Evolutionary conservation across 2,888 invertebrate genomes (phyloP).

Genomic region (Metacarcinus magister): DNA sequence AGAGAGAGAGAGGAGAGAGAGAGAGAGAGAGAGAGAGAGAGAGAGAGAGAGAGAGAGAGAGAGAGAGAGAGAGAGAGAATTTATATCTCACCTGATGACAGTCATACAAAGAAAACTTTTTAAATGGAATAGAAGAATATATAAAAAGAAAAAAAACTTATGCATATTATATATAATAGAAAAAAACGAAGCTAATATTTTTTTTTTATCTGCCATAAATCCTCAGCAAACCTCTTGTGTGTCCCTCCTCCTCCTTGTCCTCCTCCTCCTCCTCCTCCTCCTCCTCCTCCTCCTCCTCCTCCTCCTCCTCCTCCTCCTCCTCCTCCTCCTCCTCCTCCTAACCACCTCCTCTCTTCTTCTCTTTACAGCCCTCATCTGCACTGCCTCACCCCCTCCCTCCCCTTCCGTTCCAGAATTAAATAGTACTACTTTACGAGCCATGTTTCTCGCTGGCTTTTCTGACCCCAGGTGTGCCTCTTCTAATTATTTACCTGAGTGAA

Average conservation of each 20-base stretch:
- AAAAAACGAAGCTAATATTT: background rate
- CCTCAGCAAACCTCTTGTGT: background rate
- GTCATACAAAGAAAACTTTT: no score
- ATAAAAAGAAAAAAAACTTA: background rate
- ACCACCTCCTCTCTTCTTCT: background rate
- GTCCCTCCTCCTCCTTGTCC: background rate
- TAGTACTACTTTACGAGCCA: constrained; percentile 1
- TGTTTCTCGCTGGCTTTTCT: constrained; percentile 6
- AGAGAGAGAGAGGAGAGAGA: background rate
- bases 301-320: background rate
- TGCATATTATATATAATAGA: background rate
- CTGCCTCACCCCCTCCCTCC: background rate
- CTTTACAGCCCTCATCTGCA: background rate
- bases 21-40: background rate
- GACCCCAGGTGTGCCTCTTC: constrained; percentile 33
- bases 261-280: background rate
- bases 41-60: background rate
- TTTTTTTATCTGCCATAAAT: background rate
- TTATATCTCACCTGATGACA: no score
- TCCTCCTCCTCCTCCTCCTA: background rate
- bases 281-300: background rate
- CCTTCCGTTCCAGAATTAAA: background rate
- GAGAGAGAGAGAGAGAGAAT: background rate
- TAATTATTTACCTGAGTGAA: constrained; percentile 35
- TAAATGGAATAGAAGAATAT: no score